Evolutionary conservation across 2,113 vertebrate species (phyloP).

Genomic region (Oncorhynchus nerka): DNA sequence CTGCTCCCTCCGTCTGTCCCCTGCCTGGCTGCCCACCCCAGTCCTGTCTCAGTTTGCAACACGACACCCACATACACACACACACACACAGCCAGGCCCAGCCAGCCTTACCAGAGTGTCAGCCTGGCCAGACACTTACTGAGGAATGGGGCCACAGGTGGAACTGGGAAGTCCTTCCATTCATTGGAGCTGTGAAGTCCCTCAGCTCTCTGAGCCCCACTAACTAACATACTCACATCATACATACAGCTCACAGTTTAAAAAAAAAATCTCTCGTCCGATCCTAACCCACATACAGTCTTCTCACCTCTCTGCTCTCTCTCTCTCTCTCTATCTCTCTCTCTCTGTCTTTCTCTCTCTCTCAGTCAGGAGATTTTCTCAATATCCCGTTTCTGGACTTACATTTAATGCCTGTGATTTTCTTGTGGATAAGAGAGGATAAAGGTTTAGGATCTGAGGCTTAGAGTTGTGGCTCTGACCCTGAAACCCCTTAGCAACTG

Average conservation of each 20-base stretch:
- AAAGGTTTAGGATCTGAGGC: neutral
- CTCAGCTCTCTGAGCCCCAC: conserved; percentile 12
- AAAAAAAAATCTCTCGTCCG: too few species aligned
- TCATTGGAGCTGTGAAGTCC: conserved; percentile 11
- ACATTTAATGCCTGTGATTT: neutral
- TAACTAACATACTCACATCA: too few species aligned
- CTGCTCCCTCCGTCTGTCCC: conserved; percentile 53
- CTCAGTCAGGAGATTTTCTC: neutral
- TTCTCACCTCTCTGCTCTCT: neutral
- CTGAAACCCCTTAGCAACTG: neutral
- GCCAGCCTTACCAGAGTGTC: conserved; percentile 49
- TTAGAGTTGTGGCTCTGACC: neutral
- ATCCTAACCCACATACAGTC: conserved; percentile 13
- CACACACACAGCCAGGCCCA: conserved; percentile 14
- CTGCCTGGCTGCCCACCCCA: conserved; percentile 16
- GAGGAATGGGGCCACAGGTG: conserved; percentile 70
- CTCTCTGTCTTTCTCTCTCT: conserved; percentile 7
- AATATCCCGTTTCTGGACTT: neutral
- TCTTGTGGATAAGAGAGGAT: neutral
- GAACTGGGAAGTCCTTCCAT: conserved; percentile 33
- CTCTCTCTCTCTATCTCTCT: neutral
- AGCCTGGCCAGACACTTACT: conserved; percentile 42
- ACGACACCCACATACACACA: conserved; percentile 30
- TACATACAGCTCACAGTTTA: conserved; percentile 5
- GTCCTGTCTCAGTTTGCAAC: conserved; percentile 56